Percentiles rank a stretch among this genome's conserved stretches.
These are phyloP conservation scores for Trilocha varians DNA, from an alignment of 2,888 invertebrate species.

Conservation along the genomic window DNA sequence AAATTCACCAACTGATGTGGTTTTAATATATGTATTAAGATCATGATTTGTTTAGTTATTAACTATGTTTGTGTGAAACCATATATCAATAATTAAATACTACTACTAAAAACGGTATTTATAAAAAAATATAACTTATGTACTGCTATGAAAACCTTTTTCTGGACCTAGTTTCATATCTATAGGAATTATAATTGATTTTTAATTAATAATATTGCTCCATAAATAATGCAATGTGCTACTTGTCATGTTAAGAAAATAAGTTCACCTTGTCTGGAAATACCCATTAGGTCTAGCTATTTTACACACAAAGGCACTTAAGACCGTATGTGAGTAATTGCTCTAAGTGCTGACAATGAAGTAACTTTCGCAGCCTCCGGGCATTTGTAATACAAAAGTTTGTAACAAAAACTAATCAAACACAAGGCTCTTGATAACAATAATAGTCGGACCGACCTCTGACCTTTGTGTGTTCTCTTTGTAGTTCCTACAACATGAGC, in stretches of 20 bases:
- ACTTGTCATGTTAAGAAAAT: background rate
- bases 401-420: slow-evolving; percentile 27
- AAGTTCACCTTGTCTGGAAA: background rate
- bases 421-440: slow-evolving; percentile 25
- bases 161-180: too few species aligned
- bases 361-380: slow-evolving; percentile 27
- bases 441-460: slow-evolving; percentile 3
- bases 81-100: too few species aligned
- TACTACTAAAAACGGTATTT: too few species aligned
- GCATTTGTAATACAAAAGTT: slow-evolving; percentile 21
- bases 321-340: background rate
- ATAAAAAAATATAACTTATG: too few species aligned
- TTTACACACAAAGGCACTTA: background rate
- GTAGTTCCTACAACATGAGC: background rate
- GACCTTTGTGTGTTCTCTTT: slow-evolving; percentile 1
- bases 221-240: background rate
- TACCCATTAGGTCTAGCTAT: background rate
- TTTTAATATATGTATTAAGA: too few species aligned
- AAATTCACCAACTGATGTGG: too few species aligned
- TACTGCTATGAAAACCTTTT: too few species aligned
- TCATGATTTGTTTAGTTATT: too few species aligned
- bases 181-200: too few species aligned
- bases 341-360: slow-evolving; percentile 1
- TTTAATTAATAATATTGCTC: too few species aligned
- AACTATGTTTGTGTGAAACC: too few species aligned